These are phyloP conservation scores for Sycobia sp. DNA, from an alignment of 1,140 invertebrate species.

Conservation along the genomic window DNA sequence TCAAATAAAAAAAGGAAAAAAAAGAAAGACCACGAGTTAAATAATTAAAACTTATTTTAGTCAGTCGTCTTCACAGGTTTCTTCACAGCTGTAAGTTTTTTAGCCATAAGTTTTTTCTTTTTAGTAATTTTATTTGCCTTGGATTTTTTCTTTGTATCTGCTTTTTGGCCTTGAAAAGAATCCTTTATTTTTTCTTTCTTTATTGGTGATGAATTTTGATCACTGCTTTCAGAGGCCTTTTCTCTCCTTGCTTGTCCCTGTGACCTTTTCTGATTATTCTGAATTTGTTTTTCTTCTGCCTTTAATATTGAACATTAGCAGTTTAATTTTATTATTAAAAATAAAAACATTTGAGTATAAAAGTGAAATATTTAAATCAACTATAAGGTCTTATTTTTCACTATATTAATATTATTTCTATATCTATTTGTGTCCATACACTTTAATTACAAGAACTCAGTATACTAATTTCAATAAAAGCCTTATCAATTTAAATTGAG, in stretches of 20 bases:
- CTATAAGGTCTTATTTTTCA: too few relatives aligned
- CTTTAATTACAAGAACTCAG: too few relatives aligned
- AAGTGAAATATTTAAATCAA: too few relatives aligned
- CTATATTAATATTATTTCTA: too few relatives aligned
- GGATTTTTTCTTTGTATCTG: constrained; percentile 48
- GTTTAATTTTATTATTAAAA: constrained; percentile 5
- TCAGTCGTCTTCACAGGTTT: constrained; percentile 35
- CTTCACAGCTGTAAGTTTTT: constrained; percentile 45
- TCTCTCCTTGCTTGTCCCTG: constrained; percentile 37
- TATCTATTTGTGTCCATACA: too few relatives aligned
- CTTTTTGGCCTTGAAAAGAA: constrained; percentile 50
- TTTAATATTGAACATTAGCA: background rate
- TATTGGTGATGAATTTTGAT: constrained; percentile 27
- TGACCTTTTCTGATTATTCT: constrained; percentile 34
- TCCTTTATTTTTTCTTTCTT: constrained; percentile 27
- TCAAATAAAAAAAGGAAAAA: constrained; percentile 17
- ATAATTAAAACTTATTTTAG: constrained; percentile 23
- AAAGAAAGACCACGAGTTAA: constrained; percentile 31
- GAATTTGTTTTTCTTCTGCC: constrained; percentile 16
- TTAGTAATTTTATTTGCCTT: constrained; percentile 47
- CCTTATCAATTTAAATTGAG: too few relatives aligned
- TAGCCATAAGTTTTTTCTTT: constrained; percentile 50
- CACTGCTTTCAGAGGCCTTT: constrained; percentile 6
- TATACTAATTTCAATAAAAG: too few relatives aligned
- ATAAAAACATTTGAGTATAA: too few relatives aligned